Percentiles rank a stretch among this genome's conserved stretches.
These are phyloP conservation scores for Mythimna impura DNA, from an alignment of 2,888 invertebrate species.

Conservation along the genomic window DNA sequence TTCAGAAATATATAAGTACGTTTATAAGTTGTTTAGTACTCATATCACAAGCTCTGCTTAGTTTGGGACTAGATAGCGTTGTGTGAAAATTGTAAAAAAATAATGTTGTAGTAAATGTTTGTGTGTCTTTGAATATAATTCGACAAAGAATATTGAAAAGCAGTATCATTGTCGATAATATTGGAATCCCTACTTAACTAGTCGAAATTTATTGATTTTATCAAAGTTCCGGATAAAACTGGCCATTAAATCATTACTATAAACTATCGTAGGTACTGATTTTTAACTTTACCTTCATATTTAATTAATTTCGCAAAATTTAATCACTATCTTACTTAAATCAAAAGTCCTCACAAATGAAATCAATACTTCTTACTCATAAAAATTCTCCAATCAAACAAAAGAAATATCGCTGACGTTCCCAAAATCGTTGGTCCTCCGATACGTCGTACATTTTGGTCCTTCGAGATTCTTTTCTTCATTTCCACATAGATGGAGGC, in stretches of 20 bases:
- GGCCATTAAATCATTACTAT: no score
- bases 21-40: no score
- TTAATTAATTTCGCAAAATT: background rate
- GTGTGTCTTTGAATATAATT: background rate
- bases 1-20: no score
- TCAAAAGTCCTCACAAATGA: slow-evolving; percentile 6
- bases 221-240: background rate
- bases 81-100: no score
- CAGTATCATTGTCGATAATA: background rate
- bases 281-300: background rate
- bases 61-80: no score
- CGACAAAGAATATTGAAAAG: background rate
- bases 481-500: slow-evolving; percentile 61
- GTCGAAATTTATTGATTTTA: background rate
- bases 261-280: no score
- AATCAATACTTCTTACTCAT: slow-evolving; percentile 15
- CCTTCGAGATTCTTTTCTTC: slow-evolving; percentile 51
- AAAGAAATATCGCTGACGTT: slow-evolving; percentile 42
- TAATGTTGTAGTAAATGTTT: no score
- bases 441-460: slow-evolving; percentile 20
- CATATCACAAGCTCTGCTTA: no score
- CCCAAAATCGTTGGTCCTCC: slow-evolving; percentile 26
- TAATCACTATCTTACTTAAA: background rate
- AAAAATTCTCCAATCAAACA: slow-evolving; percentile 42
- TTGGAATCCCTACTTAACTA: background rate